Base-by-base conservation (phyloP, 2,113 vertebrate genomes). In the Ailuropoda melanoleuca region DNA sequence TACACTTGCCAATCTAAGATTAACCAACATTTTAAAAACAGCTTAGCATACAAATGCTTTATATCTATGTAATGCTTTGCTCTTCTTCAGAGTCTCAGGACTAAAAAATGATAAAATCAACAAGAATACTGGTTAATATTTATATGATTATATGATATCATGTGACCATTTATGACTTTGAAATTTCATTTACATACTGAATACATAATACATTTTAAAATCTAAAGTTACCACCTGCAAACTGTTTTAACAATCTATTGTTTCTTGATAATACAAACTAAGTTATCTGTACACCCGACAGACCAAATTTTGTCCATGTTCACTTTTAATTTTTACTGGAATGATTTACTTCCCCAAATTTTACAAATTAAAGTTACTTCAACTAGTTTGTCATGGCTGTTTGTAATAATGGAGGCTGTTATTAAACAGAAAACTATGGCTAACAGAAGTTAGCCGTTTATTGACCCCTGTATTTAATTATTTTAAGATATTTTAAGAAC, bases 31-130 rank as follows among this genome's bases (percentile, higher is more conserved):
- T 90, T 81, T 18, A 84, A 80, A 92, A 92, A 77, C 7, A 83
- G 77, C 3, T 48, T 48, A 21, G 64, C 34, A 58, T 0, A 89
- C 17, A 95, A 94, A 92, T 90, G 17, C 34, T 62, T 88, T 72
- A 60, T 24, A 95, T 48, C 17, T 23, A 84, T 3, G 9, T 58
- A 94, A 95, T 81, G 15, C n/a, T 82, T 70, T 80, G n/a, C 17
- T 87, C 21, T 89, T 75, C 53, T 86, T 93, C 37, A 84, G 24
- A 68, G 31, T 75, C 97, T 95, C 96, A 95, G 62, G 92, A 82
- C 78, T 82, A 88, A 77, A 53, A 48, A 81, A 93, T 64, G 50
- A 58, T 53, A 83, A 96, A 39, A 58, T 81, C 58, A 94, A 80
- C 48, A 92, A 80, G 93, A 97, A 91, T 43, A 84, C 23, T 50